Evolutionary conservation across 2,888 invertebrate species (phyloP), one percentile per base, ranked within the genome.

Genomic region (Volucella inanis): DNA sequence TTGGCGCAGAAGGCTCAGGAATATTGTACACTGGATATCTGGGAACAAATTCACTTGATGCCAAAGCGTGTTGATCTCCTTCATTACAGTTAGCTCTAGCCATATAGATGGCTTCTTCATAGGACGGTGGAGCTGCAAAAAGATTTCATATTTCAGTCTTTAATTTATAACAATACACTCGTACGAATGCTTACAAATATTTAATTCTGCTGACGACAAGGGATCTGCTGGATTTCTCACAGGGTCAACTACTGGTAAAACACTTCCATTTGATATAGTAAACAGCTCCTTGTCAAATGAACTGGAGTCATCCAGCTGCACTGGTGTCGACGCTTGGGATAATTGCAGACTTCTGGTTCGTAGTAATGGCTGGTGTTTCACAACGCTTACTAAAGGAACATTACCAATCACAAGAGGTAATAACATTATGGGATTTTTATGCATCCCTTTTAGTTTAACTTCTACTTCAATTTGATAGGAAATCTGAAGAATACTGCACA

Each of bases 381-480:
- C 71, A 9, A 89, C 88, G 12, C 52, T 59, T 15, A 62, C 67
- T 1, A 91, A 76, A 0, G 92, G 92, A 1, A 92, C 89, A 84
- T 90, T 91, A 10, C 92, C 92, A 54, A 92, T 91, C 10, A 90
- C 90, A 0, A 92, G 87, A 0, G 92, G 91, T 50, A 90, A 87
- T 0, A 87, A 87, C 0, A 90, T 80, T 0, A 85, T 67, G 10
- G 89, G 88, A 84, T 90, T 89, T 1, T 79, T 49, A 85, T 90
- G 90, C 49, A 88, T 87, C 8, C 90, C 89, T 18, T 88, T 88
- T 18, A 91, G 87, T 78, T 89, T 89, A 6, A 89, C 88, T 75
- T 88, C 89, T 0, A 92, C 89, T 54, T 90, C 89, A 11, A 92
- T 87, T 41, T 89, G 89, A 86, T 91, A 91, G 3, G 88, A 88